Evolutionary conservation across 2,113 vertebrate species (phyloP).

Genomic region (Upupa epops): DNA sequence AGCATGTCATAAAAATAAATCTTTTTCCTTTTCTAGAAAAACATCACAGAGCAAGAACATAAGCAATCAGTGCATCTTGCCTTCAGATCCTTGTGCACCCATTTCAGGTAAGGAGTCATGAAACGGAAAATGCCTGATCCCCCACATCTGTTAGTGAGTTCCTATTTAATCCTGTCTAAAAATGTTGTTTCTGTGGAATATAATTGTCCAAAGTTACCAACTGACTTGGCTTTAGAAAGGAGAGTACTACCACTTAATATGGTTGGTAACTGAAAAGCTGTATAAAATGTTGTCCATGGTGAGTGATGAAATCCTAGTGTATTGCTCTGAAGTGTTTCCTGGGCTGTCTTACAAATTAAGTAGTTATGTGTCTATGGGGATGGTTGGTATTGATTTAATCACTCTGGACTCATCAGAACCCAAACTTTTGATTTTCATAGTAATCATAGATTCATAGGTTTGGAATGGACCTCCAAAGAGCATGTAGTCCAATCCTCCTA

Average conservation of each 20-base stretch:
- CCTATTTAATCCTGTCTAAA: neutral
- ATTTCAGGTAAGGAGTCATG: slow-evolving; percentile 86
- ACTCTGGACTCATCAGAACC: neutral
- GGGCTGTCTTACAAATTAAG: neutral
- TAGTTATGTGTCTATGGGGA: neutral
- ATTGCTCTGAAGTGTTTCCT: neutral
- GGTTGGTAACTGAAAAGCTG: neutral
- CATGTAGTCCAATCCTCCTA: no score
- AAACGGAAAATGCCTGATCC: neutral
- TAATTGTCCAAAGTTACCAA: neutral
- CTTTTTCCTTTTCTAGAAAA: slow-evolving; percentile 83
- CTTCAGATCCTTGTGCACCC: slow-evolving; percentile 92
- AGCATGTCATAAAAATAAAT: slow-evolving; percentile 2
- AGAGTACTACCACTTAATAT: neutral
- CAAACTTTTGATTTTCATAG: neutral
- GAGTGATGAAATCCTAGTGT: neutral
- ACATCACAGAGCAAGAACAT: slow-evolving; percentile 89
- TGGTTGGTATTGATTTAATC: neutral
- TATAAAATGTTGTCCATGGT: neutral
- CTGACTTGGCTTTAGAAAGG: neutral
- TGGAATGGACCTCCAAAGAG: no score
- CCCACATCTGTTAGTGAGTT: neutral
- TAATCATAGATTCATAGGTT: neutral
- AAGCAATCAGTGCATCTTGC: slow-evolving; percentile 89
- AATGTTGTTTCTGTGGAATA: neutral